These are phyloP conservation scores for Anguilla pacifica DNA, from an alignment of 2,797 vertebrate species.

Conservation along the genomic window DNA sequence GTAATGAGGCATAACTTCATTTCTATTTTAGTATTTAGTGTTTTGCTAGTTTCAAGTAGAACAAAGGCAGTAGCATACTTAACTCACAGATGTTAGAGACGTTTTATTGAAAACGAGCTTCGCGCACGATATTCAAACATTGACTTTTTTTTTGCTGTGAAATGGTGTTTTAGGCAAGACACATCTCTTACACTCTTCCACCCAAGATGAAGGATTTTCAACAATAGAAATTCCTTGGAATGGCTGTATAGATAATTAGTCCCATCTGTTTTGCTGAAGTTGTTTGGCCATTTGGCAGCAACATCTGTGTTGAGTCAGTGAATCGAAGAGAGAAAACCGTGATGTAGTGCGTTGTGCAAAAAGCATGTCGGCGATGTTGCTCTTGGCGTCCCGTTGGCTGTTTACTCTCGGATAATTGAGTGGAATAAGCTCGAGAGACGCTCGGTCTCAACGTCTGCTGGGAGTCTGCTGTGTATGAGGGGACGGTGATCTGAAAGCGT, in stretches of 20 bases:
- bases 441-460: neutral
- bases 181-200: neutral
- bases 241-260: conserved; percentile 26
- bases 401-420: neutral
- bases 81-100: neutral
- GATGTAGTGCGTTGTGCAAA: neutral
- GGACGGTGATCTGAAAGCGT: neutral
- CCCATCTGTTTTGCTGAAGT: conserved; percentile 26
- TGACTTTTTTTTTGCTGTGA: neutral
- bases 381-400: neutral
- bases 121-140: neutral
- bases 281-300: conserved; percentile 21
- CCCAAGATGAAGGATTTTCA: neutral
- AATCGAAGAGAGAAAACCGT: neutral
- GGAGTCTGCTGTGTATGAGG: neutral
- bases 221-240: conserved; percentile 24
- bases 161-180: neutral
- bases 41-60: neutral
- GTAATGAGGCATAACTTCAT: neutral
- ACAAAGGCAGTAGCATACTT: neutral
- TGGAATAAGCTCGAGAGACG: neutral
- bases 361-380: too few relatives aligned
- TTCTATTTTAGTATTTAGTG: neutral
- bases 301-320: neutral
- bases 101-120: neutral